Percentiles rank a stretch among this genome's conserved stretches.
phyloP scores from a whole-genome alignment of 2,113 vertebrate genomes.

The Phrynocephalus versicolor region DNA sequence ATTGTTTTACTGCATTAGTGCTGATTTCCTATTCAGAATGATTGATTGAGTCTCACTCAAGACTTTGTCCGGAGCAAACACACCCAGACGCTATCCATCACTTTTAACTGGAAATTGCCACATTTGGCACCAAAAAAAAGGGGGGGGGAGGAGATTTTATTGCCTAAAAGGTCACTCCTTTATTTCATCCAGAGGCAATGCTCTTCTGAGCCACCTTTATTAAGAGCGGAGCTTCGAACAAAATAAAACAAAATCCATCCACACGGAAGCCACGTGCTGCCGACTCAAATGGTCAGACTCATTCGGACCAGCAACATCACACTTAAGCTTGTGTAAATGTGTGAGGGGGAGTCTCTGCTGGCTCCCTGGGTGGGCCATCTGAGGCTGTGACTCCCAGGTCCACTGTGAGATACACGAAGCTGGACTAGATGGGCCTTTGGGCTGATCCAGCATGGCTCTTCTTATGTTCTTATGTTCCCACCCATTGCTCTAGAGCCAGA shows the following conservation, averaged over 20 bases:
- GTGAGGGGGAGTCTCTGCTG: too few species aligned
- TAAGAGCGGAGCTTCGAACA: neutral
- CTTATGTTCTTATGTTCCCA: too few species aligned
- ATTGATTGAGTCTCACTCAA: slow-evolving; percentile 67
- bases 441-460: too few species aligned
- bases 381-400: neutral
- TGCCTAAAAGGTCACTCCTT: neutral
- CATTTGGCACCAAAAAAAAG: slow-evolving; percentile 17
- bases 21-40: slow-evolving; percentile 69
- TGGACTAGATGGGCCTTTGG: neutral
- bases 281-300: too few species aligned
- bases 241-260: neutral
- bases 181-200: neutral
- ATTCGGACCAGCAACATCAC: too few species aligned
- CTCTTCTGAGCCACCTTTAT: neutral
- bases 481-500: neutral
- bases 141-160: neutral
- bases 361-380: too few species aligned
- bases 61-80: slow-evolving; percentile 61
- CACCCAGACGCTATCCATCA: slow-evolving; percentile 67
- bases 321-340: too few species aligned
- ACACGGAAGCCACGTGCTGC: neutral
- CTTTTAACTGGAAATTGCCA: slow-evolving; percentile 56
- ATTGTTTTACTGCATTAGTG: slow-evolving; percentile 71
- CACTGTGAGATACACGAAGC: too few species aligned